phyloP scores from a whole-genome alignment of 2,113 vertebrate genomes.

The Apteryx mantelli region DNA sequence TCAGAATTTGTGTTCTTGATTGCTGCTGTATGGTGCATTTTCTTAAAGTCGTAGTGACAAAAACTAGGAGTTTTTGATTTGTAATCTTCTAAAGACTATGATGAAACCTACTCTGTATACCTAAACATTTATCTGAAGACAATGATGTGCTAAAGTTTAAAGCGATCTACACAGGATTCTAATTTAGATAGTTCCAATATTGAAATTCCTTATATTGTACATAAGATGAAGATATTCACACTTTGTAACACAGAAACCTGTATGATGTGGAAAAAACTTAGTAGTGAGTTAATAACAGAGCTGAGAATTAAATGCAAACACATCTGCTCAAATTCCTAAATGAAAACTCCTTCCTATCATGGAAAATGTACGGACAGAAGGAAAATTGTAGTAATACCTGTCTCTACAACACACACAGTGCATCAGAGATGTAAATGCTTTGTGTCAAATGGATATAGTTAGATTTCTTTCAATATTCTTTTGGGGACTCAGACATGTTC shows the following conservation, averaged over 20 bases:
- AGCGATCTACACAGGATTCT: not conserved
- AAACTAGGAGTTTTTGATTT: not conserved
- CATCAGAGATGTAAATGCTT: rapidly evolving
- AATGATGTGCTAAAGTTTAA: not conserved
- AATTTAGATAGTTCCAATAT: not conserved
- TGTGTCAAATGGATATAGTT: not conserved
- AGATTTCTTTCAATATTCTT: not conserved
- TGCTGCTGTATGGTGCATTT: not conserved
- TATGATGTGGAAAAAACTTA: not conserved
- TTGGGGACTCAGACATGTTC: not conserved
- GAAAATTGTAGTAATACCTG: not conserved
- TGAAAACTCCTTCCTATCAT: not conserved
- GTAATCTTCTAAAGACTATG: not conserved
- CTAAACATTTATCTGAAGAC: not conserved
- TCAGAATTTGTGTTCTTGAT: not conserved
- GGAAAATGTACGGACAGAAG: not conserved
- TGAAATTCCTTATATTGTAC: not conserved
- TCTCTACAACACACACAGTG: not conserved
- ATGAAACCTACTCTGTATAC: not conserved
- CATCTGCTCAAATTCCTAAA: not conserved
- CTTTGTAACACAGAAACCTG: not conserved
- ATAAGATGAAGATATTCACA: not conserved
- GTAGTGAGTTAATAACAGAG: not conserved
- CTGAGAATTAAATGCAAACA: not conserved
- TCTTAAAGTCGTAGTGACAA: not conserved